A percentile compares a stretch with the other conserved stretches of the same genome.
These are phyloP conservation scores for Zaprionus tsacasi DNA, from an alignment of 1,140 invertebrate genomes.

Conservation along the genomic window DNA sequence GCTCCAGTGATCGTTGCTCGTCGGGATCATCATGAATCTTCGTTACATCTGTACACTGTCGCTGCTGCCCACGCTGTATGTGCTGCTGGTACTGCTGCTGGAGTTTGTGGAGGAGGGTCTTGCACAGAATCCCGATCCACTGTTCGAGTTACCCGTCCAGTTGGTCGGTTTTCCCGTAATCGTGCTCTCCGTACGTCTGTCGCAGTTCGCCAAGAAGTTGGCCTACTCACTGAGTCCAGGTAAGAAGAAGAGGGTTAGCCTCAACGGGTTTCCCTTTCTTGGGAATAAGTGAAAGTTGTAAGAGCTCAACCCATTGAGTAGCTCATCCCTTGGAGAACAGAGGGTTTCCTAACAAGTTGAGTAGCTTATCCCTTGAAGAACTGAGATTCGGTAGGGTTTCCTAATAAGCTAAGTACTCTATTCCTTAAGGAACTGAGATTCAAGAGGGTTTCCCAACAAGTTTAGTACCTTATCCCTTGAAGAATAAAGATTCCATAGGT, in stretches of 20 bases:
- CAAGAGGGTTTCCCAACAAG: too few relatives aligned
- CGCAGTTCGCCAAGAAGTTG: conserved; percentile 93
- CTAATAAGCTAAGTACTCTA: too few relatives aligned
- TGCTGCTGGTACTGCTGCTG: conserved; percentile 71
- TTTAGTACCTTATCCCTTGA: too few relatives aligned
- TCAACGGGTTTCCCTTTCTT: conserved; percentile 20
- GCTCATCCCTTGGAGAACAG: too few relatives aligned
- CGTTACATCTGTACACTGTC: conserved; percentile 67
- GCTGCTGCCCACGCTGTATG: conserved; percentile 71
- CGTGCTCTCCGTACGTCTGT: conserved; percentile 90
- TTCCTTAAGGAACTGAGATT: too few relatives aligned
- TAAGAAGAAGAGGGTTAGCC: conserved; percentile 84
- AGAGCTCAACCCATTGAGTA: not conserved
- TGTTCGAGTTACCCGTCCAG: conserved; percentile 91
- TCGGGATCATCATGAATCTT: conserved; percentile 65
- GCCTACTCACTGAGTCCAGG: conserved; percentile 92
- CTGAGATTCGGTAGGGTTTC: too few relatives aligned
- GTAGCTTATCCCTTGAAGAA: too few relatives aligned
- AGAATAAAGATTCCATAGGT: too few relatives aligned
- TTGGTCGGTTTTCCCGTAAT: conserved; percentile 93
- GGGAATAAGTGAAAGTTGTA: conserved; percentile 63
- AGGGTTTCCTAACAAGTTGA: too few relatives aligned
- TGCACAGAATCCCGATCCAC: conserved; percentile 85
- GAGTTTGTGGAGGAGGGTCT: conserved; percentile 72
- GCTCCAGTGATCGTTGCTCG: not conserved